These are phyloP conservation scores for Grallaria varia DNA, from an alignment of 2,113 vertebrate species.

Conservation along the genomic window DNA sequence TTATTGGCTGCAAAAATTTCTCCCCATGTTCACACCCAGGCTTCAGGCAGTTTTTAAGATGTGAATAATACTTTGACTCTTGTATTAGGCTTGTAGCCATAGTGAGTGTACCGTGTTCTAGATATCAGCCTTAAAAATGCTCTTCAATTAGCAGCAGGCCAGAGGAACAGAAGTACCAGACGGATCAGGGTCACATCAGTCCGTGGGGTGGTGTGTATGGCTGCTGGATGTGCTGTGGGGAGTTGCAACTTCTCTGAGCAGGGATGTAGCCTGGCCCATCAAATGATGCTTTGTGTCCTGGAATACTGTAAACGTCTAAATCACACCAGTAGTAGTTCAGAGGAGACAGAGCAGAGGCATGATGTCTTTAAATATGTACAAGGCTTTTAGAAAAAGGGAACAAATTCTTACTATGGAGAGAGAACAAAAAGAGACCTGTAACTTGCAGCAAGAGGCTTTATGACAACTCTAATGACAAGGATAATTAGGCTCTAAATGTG, in stretches of 20 bases:
- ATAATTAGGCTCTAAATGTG: not conserved
- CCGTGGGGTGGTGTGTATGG: rapidly evolving
- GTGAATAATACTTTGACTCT: not conserved
- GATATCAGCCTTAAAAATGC: not conserved
- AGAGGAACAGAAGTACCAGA: not conserved
- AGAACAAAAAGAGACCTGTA: not conserved
- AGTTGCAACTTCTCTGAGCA: rapidly evolving
- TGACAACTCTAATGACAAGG: not conserved
- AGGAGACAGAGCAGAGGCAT: not conserved
- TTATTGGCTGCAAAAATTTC: not conserved
- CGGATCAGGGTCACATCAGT: rapidly evolving
- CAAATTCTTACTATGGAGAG: not conserved
- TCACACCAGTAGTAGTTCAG: rapidly evolving
- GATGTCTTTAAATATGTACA: not conserved
- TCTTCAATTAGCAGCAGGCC: not conserved
- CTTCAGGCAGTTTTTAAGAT: not conserved
- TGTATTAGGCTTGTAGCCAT: rapidly evolving
- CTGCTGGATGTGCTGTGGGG: not conserved
- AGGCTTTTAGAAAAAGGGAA: not conserved
- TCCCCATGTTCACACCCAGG: not conserved
- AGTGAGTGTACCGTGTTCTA: not conserved
- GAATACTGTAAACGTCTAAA: not conserved
- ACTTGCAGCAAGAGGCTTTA: not conserved
- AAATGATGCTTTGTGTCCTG: not conserved
- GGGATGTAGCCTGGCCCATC: not conserved